Conservation (phyloP, 2,888 invertebrate species). For the Nomada fabriciana region DNA sequence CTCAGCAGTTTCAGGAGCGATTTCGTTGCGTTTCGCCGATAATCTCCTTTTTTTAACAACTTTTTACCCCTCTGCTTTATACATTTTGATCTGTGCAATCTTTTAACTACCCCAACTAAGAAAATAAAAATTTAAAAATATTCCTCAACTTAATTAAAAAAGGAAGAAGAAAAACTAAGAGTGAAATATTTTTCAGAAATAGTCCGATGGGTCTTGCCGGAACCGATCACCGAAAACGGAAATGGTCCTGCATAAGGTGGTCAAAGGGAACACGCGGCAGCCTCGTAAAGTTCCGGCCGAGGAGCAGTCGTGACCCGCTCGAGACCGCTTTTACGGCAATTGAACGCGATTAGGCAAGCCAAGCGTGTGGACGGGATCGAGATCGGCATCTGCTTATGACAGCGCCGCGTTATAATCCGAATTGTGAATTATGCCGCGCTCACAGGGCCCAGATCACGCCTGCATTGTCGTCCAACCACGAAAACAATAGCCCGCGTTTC, state of each 20-base stretch:
- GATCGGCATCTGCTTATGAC: constrained; percentile 83
- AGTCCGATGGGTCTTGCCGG: too few relatives aligned
- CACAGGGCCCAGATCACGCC: constrained; percentile 59
- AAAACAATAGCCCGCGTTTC: constrained; percentile 60
- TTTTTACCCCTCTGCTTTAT: not conserved
- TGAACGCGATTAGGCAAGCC: constrained; percentile 80
- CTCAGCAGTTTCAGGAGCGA: constrained; percentile 4
- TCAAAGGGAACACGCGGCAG: constrained; percentile 20
- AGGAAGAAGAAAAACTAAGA: not conserved
- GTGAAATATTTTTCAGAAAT: too few relatives aligned
- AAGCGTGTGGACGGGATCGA: constrained; percentile 71
- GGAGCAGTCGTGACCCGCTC: constrained; percentile 45
- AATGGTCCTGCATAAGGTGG: not conserved
- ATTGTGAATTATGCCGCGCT: constrained; percentile 62
- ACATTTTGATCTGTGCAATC: not conserved
- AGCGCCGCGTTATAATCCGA: constrained; percentile 79
- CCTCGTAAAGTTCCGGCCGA: constrained; percentile 26
- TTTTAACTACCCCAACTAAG: not conserved
- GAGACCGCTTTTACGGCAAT: constrained; percentile 82
- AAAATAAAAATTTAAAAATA: too few relatives aligned
- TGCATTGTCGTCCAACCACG: constrained; percentile 46
- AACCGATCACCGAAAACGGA: not conserved
- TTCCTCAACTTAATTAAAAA: not conserved
- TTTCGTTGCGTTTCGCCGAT: not conserved
- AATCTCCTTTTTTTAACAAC: not conserved